A percentile compares a stretch with the other conserved stretches of the same genome.
Conservation (phyloP, 2,888 invertebrate genomes). For the Nomada flava region DNA sequence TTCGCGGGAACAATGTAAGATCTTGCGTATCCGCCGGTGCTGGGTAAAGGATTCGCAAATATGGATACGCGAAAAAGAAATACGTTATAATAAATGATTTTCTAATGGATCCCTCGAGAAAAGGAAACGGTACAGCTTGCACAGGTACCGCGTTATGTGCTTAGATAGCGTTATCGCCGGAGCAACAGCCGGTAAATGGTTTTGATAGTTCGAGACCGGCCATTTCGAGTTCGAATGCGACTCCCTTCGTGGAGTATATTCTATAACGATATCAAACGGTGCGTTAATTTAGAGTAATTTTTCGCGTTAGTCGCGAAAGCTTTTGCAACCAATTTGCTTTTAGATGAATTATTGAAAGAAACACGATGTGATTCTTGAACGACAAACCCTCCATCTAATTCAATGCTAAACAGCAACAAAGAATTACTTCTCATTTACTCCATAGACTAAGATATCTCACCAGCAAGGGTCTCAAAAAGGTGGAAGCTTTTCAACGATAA, state of each 20-base stretch:
- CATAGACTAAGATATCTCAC: too few species aligned
- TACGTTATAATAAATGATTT: background rate
- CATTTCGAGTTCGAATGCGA: background rate
- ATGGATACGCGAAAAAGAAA: background rate
- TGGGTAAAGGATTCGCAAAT: background rate
- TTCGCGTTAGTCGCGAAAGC: too few species aligned
- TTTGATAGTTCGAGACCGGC: background rate
- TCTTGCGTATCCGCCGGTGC: background rate
- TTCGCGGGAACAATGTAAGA: background rate
- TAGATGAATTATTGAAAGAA: too few species aligned
- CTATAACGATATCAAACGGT: too few species aligned
- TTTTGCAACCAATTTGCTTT: too few species aligned
- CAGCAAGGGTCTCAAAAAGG: too few species aligned
- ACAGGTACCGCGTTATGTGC: background rate
- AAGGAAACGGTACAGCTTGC: background rate
- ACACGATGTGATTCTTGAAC: too few species aligned
- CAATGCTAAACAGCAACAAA: too few species aligned
- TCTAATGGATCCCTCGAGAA: background rate
- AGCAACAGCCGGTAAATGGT: constrained; percentile 3
- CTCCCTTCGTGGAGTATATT: background rate
- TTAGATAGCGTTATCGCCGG: constrained; percentile 8
- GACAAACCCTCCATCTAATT: too few species aligned
- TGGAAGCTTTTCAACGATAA: too few species aligned
- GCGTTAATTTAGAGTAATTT: too few species aligned
- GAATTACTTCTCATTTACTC: too few species aligned